Evolutionary conservation across 2,797 vertebrate species (phyloP).

Genomic region (Urocyon cinereoargenteus): DNA sequence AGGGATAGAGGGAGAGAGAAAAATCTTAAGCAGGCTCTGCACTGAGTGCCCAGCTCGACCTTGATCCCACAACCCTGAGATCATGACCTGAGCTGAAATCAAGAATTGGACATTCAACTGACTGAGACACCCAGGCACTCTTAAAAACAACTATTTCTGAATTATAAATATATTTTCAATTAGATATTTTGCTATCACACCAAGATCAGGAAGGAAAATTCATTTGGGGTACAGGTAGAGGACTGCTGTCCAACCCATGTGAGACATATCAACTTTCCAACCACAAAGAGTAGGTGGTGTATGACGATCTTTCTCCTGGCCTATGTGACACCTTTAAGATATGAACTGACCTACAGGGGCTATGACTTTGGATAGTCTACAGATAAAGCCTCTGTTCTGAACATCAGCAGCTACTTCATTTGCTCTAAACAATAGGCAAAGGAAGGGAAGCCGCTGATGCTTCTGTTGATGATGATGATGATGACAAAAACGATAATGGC

Average conservation of each 20-base stretch:
- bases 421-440: conserved; percentile 56
- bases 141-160: neutral
- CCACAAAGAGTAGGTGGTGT: neutral
- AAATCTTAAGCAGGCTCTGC: neutral
- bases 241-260: neutral
- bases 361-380: neutral
- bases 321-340: neutral
- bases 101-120: neutral
- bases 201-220: neutral
- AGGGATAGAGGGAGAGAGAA: neutral
- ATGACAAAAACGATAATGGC: conserved; percentile 51
- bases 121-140: neutral
- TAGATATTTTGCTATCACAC: neutral
- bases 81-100: neutral
- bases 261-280: neutral
- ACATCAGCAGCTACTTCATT: conserved; percentile 28
- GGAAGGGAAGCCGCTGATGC: neutral
- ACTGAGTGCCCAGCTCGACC: neutral
- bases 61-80: neutral
- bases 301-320: neutral
- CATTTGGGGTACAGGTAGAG: neutral
- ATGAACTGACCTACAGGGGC: neutral
- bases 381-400: neutral
- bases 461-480: neutral
- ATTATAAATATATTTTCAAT: neutral